These are phyloP conservation scores for Hycleus cichorii DNA, from an alignment of 1,140 invertebrate genomes.

Conservation along the genomic window DNA sequence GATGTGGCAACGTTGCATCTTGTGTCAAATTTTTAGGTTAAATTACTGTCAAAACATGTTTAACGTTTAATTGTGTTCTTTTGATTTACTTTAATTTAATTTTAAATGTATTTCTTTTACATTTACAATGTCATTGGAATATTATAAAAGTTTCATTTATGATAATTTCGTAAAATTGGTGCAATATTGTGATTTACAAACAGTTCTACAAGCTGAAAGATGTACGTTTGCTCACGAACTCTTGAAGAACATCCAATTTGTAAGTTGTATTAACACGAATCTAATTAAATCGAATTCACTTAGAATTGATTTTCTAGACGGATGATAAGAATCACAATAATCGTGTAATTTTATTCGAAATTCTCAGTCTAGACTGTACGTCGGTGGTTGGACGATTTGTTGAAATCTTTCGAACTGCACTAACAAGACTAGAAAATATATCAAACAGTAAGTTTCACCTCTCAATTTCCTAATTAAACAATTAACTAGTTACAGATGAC, in stretches of 20 bases:
- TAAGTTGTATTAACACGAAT: background rate
- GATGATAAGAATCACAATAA: background rate
- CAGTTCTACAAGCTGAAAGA: background rate
- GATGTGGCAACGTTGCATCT: no score
- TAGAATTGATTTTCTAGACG: background rate
- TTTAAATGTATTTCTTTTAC: no score
- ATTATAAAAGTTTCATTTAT: constrained; percentile 4
- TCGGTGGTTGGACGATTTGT: background rate
- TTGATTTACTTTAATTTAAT: no score
- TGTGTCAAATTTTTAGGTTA: no score
- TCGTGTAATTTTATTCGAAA: constrained; percentile 1
- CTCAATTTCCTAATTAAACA: no score
- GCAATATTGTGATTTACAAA: constrained; percentile 1
- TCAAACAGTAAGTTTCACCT: background rate
- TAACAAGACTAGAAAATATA: background rate
- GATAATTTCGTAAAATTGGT: constrained; percentile 4
- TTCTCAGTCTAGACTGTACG: background rate
- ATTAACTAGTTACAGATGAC: no score
- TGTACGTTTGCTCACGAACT: background rate
- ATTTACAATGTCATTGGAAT: no score
- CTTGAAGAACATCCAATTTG: background rate
- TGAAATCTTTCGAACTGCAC: background rate
- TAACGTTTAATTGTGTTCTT: no score
- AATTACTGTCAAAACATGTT: no score
- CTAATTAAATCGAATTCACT: background rate